Evolutionary conservation across 2,888 invertebrate genomes (phyloP).

Genomic region (Cheiracanthium punctorium): DNA sequence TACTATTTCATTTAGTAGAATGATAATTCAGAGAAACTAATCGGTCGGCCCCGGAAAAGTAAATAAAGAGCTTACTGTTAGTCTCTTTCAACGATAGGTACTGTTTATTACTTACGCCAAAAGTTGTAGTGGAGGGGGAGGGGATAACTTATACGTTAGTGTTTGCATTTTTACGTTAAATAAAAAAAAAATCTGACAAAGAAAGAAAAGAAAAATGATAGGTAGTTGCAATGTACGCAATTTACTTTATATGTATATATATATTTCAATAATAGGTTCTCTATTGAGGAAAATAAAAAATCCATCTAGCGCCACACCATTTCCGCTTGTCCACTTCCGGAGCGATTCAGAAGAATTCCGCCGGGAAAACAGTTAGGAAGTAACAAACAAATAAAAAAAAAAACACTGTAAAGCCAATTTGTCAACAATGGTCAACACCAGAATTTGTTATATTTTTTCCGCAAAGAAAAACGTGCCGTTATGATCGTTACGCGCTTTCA

Average conservation of each 20-base stretch:
- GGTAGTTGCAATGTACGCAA: neutral
- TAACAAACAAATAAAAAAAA: constrained; percentile 33
- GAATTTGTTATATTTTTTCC: constrained; percentile 40
- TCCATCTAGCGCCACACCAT: constrained; percentile 37
- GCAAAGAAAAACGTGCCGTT: neutral
- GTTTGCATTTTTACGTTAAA: too few species aligned
- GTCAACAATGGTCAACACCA: constrained; percentile 46
- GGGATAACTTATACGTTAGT: too few species aligned
- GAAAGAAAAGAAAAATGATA: too few species aligned
- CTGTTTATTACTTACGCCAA: too few species aligned
- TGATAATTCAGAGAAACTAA: too few species aligned
- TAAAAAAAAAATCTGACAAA: too few species aligned
- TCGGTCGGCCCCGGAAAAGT: too few species aligned
- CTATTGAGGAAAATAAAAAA: neutral
- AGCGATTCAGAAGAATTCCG: constrained; percentile 66
- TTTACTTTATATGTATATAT: neutral
- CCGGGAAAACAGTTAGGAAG: constrained; percentile 37
- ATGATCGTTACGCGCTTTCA: neutral
- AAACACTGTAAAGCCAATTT: constrained; percentile 49
- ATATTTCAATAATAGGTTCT: too few species aligned
- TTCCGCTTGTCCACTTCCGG: constrained; percentile 66
- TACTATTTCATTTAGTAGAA: too few species aligned
- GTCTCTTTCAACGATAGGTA: too few species aligned
- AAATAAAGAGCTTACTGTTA: too few species aligned
- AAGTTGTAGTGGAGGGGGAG: too few species aligned